Base-by-base conservation (phyloP, 2,113 vertebrate genomes). In the Acrocephalus kingi region DNA sequence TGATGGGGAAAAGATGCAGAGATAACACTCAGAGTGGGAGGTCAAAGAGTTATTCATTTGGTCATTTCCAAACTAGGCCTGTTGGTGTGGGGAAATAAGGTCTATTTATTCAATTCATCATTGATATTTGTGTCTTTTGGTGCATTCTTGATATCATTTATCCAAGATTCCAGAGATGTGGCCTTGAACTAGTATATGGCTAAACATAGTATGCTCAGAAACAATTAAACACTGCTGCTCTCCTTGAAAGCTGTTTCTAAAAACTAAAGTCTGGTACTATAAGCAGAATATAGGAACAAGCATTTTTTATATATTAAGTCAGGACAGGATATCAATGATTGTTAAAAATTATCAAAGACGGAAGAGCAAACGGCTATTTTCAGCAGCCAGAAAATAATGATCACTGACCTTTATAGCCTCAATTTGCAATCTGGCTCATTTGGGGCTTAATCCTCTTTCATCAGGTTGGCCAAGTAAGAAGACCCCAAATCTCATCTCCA, bases 31-130 rank as follows among this genome's bases (percentile, higher is more conserved):
- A 77, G 88, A 62, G 3, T 84, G 78, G 87, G 86, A 84, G 83
- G 91, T 97, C 94, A 97, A 97, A 97, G 89, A 97, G 94, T 96
- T 97, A 94, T 97, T 97, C 96, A 96, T 88, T 97, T 97, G 97
- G 97, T 97, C 97, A 81, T 93, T 96, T 98, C 98, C 97, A 98
- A 97, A 97, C 91, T 64, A 81, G 24, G 64, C 49, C 46, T 93
- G 64, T 77, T 96, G 74, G 62, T 39, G 39, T 12, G 48, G 61
- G 7, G 54, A 63, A 78, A 43, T 76, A 84, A 90, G 25, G 21
- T 73, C 54, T 66, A 48, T 96, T 96, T 98, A 94, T 96, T 95
- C 35, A 88, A 77, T 48, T 73, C 9, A 48, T 95, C 92, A 79
- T 94, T 95, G 83, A 91, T 54, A 69, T 77, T 77, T 94, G 17